Evolutionary conservation across 2,888 invertebrate species (phyloP), one percentile per base, ranked within the genome.

Genomic region (Agrotis puta): DNA sequence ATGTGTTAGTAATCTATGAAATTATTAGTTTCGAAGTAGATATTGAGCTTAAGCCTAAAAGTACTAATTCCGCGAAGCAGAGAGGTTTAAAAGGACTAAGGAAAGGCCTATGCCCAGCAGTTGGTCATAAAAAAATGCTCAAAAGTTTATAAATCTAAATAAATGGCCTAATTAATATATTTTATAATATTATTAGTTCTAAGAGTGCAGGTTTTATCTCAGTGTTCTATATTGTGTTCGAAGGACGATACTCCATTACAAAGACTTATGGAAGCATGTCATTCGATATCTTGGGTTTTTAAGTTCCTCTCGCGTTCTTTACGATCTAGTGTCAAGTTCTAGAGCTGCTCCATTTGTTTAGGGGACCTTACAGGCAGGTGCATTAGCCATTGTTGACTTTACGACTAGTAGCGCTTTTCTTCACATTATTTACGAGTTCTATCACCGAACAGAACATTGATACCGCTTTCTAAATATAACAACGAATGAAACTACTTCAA

Each of bases 181-280:
- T n/a, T n/a, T n/a, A n/a, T n/a, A n/a, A n/a, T n/a, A n/a, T n/a
- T n/a, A n/a, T n/a, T n/a, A n/a, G n/a, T n/a, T n/a, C n/a, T n/a
- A n/a, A n/a, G n/a, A n/a, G n/a, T n/a, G n/a, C n/a, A n/a, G n/a
- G n/a, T n/a, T n/a, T n/a, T n/a, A n/a, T 47, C 24, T 24, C 18
- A 33, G 45, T 27, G 47, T 75, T 33, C 16, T 27, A 48, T 14
- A 33, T 16, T 20, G 9, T 53, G 16, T 45, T 27, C 51, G 11
- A 11, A 39, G 39, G 39, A 39, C 11, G 39, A 18, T 24, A 54
- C 59, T 68, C 39, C 62, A 48, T 64, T 56, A 57, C 50, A 58
- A 63, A 70, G 67, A 80, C 51, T 58, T 77, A 70, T 70, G 64
- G 58, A 62, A 39, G 33, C 53, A 50, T 48, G 57, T 59, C 62